These are phyloP conservation scores for Polypterus senegalus DNA, from an alignment of 2,113 vertebrate genomes.

Conservation along the genomic window DNA sequence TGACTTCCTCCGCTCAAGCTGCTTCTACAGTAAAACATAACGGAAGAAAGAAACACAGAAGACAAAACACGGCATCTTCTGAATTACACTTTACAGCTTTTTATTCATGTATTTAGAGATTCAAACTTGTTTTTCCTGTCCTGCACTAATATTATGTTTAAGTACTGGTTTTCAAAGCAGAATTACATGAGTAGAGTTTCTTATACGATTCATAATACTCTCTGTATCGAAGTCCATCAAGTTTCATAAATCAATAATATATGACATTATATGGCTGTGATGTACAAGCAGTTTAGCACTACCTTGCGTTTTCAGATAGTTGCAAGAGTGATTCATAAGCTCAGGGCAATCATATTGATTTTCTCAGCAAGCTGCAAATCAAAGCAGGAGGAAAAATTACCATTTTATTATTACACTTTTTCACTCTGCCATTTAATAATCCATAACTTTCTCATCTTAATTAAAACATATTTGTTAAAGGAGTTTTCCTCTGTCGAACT, in stretches of 20 bases:
- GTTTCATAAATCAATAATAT: not conserved
- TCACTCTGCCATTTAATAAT: not conserved
- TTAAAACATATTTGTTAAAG: slow-evolving; percentile 3
- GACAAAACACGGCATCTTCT: too few species aligned
- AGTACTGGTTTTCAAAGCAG: too few species aligned
- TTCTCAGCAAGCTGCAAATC: not conserved
- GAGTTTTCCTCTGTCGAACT: not conserved
- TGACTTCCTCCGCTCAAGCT: too few species aligned
- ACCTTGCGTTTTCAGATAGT: slow-evolving; percentile 1
- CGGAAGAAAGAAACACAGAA: too few species aligned
- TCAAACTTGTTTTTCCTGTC: too few species aligned
- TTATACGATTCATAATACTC: not conserved
- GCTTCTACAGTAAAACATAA: too few species aligned
- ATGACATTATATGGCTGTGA: not conserved
- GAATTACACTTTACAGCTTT: too few species aligned
- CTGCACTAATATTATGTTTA: too few species aligned
- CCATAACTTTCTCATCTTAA: not conserved
- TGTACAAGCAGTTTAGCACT: slow-evolving; percentile 4
- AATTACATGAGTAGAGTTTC: too few species aligned
- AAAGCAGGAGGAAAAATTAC: not conserved
- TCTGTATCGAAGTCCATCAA: not conserved
- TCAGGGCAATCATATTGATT: slow-evolving; percentile 1
- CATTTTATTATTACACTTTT: not conserved
- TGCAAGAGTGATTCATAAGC: not conserved
- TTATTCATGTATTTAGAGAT: too few species aligned